Evolutionary conservation across 2,888 invertebrate species (phyloP), one percentile per base, ranked within the genome.

Genomic region (Orthosia cruda): DNA sequence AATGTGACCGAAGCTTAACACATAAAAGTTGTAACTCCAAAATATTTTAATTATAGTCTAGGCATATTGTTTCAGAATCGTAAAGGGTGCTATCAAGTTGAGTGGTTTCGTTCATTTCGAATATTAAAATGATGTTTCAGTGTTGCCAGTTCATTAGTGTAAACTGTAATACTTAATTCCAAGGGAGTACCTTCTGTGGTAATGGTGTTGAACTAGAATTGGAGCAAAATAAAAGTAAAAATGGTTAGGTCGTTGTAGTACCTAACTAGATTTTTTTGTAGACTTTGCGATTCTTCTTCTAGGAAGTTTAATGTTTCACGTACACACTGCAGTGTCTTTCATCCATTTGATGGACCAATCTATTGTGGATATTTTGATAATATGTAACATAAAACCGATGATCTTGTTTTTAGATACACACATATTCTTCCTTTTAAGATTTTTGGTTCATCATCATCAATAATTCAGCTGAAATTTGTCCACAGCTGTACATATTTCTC

Each of bases 81-180:
- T 80, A 80, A 84, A 80, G 59, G 66, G 69, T 58, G 54, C 69
- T 67, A 82, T 82, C 81, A 81, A 80, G 57, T 70, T 76, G 72
- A 82, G 81, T 84, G 85, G 72, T 84, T 78, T 72, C 11, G 52
- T 84, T 76, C 62, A n/a, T 68, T 80, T 70, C 9, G 12, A 64
- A 72, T 58, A 84, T 72, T 84, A 76, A 84, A 84, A 76, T 84
- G 49, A 84, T 84, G 85, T 70, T 83, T 49, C 45, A 54, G 26
- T 66, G 20, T 75, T 75, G 40, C 52, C 61, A 76, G 71, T 80
- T 84, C 71, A 84, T 76, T 80, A 80, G 66, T 84, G 59, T 26
- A 64, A 84, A 67, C 68, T 69, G 57, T 69, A 18, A n/a, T 75
- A 64, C 40, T 64, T 75, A 49, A 49, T 49, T 70, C 26, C 49